phyloP scores from a whole-genome alignment of 2,113 vertebrate genomes.

The Vidua chalybeata region DNA sequence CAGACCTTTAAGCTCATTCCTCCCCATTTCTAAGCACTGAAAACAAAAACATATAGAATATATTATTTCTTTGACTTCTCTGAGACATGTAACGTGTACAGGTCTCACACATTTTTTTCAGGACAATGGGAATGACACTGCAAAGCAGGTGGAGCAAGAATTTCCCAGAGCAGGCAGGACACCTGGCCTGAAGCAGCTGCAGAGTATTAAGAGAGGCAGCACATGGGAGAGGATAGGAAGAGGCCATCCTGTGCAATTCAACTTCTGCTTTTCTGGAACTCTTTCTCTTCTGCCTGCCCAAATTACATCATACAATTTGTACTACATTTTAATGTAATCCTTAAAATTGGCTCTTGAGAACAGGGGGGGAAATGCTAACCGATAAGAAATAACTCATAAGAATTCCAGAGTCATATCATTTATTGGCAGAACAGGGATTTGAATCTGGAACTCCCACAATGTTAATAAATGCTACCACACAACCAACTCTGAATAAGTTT shows the following conservation, averaged over 20 bases:
- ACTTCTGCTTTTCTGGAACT: background rate
- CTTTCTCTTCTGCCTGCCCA: background rate
- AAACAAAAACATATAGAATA: background rate
- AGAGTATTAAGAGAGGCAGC: background rate
- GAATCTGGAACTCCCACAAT: background rate
- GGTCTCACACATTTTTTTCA: background rate
- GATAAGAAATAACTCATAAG: background rate
- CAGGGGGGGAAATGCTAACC: background rate
- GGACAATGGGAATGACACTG: background rate
- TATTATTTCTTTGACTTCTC: background rate
- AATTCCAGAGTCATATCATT: background rate
- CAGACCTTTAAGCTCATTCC: background rate
- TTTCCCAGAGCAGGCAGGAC: background rate
- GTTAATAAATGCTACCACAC: background rate
- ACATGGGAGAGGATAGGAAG: background rate
- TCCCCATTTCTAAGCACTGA: background rate
- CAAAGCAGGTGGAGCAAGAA: background rate
- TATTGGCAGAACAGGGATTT: background rate
- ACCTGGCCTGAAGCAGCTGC: background rate
- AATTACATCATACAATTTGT: background rate
- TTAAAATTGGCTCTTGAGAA: background rate
- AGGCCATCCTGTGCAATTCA: background rate
- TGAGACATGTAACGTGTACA: background rate
- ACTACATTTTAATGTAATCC: background rate
- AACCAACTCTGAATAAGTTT: background rate